Evolutionary conservation across 2,797 vertebrate species (phyloP), one percentile per base, ranked within the genome.

Genomic region (Sciaenops ocellatus): DNA sequence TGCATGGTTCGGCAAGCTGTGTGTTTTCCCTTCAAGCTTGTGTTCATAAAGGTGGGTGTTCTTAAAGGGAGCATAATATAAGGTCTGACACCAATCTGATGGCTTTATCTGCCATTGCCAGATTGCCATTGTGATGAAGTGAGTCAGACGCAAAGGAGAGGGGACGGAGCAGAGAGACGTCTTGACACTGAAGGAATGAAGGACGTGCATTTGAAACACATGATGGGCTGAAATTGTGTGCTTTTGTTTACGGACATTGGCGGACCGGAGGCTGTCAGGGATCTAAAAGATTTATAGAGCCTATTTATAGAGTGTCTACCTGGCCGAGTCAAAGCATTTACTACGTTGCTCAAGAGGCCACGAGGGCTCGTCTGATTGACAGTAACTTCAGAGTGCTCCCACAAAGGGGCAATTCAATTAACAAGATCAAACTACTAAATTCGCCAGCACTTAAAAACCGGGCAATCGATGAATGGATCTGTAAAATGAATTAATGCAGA

Each of bases 271-370:
- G 69, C 85, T 57, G 85, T 79, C 78, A 64, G 77, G 69, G 46
- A 79, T 57, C 68, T 87, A 28, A 79, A 77, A 82, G 74, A 89
- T 89, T 88, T 82, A 89, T 86, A 57, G 46, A 55, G 52, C 24
- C 90, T 90, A 91, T 92, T 90, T 89, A 85, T 88, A 87, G 87
- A 84, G 41, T 0, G 15, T 76, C 81, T 83, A 75, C 76, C 72
- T 87, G 87, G 54, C 60, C 3, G 6, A 84, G 76, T 84, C 78
- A 60, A 72, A 85, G 65, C 73, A 61, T 82, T 88, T 87, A 83
- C 80, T 83, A 75, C 48, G 28, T 34, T 9, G 28, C 70, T 80
- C 75, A 41, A 55, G 76, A 86, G 64, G 77, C 73, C 62, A 65
- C 41, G 10, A 34, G 42, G 8, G 52, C 70, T 85, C 26, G 8